phyloP scores from a whole-genome alignment of 2,797 vertebrate genomes.

The Lindbergichthys nudifrons region DNA sequence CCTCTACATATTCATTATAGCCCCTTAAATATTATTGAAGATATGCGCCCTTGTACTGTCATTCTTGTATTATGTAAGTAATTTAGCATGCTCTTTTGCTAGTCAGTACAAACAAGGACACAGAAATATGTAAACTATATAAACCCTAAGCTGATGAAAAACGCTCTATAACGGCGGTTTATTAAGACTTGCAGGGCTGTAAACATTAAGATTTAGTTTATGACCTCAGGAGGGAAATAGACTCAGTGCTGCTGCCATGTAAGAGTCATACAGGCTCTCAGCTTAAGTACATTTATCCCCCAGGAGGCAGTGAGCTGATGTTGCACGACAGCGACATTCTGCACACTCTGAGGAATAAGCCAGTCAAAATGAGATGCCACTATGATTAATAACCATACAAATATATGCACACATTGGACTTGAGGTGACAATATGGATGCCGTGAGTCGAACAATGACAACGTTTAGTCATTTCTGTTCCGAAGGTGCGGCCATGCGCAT shows the following conservation, averaged over 20 bases:
- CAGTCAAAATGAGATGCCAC: slow-evolving; percentile 68
- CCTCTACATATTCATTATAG: background rate
- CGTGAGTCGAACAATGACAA: slow-evolving; percentile 43
- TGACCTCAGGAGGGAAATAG: slow-evolving; percentile 43
- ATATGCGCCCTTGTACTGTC: background rate
- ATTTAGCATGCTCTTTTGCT: background rate
- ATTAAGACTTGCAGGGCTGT: slow-evolving; percentile 38
- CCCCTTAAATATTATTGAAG: background rate
- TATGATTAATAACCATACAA: slow-evolving; percentile 74
- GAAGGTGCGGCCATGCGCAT: slow-evolving; percentile 38
- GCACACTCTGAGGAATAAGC: slow-evolving; percentile 50
- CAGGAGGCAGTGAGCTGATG: slow-evolving; percentile 44
- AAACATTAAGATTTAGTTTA: slow-evolving; percentile 60
- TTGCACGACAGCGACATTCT: slow-evolving; percentile 47
- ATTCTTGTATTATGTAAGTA: background rate
- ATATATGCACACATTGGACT: slow-evolving; percentile 46
- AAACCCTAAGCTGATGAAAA: slow-evolving; percentile 16
- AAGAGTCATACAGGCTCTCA: slow-evolving; percentile 53
- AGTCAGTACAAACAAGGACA: background rate
- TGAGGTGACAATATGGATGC: slow-evolving; percentile 46
- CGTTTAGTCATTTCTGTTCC: slow-evolving; percentile 58
- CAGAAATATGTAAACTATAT: background rate
- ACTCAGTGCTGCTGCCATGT: slow-evolving; percentile 33
- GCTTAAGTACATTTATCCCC: slow-evolving; percentile 61
- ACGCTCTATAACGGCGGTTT: slow-evolving; percentile 25